phyloP scores from a whole-genome alignment of 2,888 invertebrate genomes.

The Dromius quadrimaculatus region DNA sequence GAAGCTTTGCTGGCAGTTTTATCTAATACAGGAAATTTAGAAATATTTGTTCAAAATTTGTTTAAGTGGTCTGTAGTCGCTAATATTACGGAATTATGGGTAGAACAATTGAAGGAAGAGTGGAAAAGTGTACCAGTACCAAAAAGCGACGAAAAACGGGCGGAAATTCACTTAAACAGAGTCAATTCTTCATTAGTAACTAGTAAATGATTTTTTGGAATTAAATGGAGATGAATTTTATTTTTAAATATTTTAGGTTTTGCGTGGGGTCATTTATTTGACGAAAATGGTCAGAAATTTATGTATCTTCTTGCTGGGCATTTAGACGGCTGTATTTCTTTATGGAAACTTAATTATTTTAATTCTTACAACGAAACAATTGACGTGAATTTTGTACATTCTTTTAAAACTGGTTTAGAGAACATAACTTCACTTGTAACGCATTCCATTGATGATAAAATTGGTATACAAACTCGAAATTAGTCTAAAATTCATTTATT shows the following conservation, averaged over 20 bases:
- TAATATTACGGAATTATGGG: constrained; percentile 60
- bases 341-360: constrained; percentile 59
- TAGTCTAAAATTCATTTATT: constrained; percentile 7
- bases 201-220: constrained; percentile 21
- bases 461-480: constrained; percentile 9
- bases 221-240: no score
- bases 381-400: constrained; percentile 55
- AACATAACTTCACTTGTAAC: constrained; percentile 60
- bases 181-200: constrained; percentile 16
- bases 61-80: constrained; percentile 58
- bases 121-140: constrained; percentile 55
- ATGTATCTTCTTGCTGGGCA: constrained; percentile 61
- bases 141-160: background rate
- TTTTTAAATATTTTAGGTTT: constrained; percentile 59
- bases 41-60: constrained; percentile 60
- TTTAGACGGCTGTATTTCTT: constrained; percentile 60
- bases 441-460: constrained; percentile 52
- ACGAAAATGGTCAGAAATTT: constrained; percentile 55
- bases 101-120: constrained; percentile 56
- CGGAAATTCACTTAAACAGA: constrained; percentile 19
- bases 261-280: constrained; percentile 60
- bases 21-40: constrained; percentile 60
- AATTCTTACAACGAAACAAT: constrained; percentile 53
- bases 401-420: constrained; percentile 57
- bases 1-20: constrained; percentile 59